Evolutionary conservation across 2,888 invertebrate species (phyloP).

Genomic region (Drosophila falleni): DNA sequence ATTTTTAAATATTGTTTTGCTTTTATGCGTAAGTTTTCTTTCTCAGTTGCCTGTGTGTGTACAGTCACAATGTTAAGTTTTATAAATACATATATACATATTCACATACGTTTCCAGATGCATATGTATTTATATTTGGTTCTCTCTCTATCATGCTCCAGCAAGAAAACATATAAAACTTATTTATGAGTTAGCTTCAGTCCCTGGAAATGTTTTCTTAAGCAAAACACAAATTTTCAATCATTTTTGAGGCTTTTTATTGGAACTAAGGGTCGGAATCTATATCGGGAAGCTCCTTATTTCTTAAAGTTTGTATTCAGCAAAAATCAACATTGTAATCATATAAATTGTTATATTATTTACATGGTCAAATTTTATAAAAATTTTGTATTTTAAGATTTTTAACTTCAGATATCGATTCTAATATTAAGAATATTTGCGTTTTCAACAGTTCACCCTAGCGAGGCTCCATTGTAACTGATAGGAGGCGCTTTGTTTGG

Average conservation of each 20-base stretch:
- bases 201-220: conserved; percentile 41
- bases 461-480: background rate
- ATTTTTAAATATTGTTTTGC: conserved; percentile 76
- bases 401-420: background rate
- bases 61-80: conserved; percentile 64
- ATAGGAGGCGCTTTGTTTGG: background rate
- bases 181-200: conserved; percentile 80
- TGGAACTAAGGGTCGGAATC: background rate
- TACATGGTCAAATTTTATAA: too few species aligned
- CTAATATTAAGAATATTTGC: background rate
- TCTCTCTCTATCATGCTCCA: conserved; percentile 19
- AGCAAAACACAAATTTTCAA: conserved; percentile 21
- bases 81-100: conserved; percentile 51
- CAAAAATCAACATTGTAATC: too few species aligned
- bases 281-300: background rate
- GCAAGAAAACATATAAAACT: conserved; percentile 59
- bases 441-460: background rate
- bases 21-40: conserved; percentile 69
- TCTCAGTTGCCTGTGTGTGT: conserved; percentile 31
- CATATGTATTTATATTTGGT: conserved; percentile 32
- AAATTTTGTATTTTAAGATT: background rate
- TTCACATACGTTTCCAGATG: too few species aligned
- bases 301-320: background rate
- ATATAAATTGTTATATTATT: too few species aligned
- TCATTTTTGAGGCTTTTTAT: conserved; percentile 17